Base-by-base conservation (phyloP, 1,140 invertebrate genomes). In the Trachymyrmex septentrionalis region DNA sequence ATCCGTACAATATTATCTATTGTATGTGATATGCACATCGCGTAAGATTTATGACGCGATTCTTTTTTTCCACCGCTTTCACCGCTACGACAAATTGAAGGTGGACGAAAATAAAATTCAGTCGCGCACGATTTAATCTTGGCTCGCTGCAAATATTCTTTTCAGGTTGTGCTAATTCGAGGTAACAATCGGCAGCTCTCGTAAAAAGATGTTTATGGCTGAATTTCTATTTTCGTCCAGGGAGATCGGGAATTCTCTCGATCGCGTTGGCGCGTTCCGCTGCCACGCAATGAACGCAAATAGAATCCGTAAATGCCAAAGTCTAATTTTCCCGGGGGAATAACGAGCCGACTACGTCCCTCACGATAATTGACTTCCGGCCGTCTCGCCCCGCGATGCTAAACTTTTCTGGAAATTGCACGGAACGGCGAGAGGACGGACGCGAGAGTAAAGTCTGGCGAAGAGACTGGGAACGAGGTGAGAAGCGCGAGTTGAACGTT, bases 311-410 rank as follows among this genome's bases (percentile, higher is more conserved):
- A 71, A 81, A 81, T 59, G 71, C 12, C 81, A 19, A 86, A 30
- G 48, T 53, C 14, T 30, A 38, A 81, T 63, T 64, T 85, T 57
- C 50, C n/a, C 24, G 53, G 50, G 50, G n/a, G 2, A 85, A 66
- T 16, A 75, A 86, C 57, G 75, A 73, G 75, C 61, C 64, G 44
- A n/a, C 44, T 27, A 38, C 72, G 59, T 38, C 76, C 82, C 87
- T 67, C 50, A 16, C 76, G 71, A 53, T 85, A 90, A 90, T 90
- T 85, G 72, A 86, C 80, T 90, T 90, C 89, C 89, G 88, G 55
- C 44, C 27, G 55, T 64, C 72, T 64, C 59, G 73, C 24, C 72
- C 55, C 19, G 63, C 21, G 63, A 81, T 57, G 85, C 64, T 55
- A 89, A 90, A 90, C 88, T 90, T 90, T 72, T 75, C 85, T 61